Evolutionary conservation across 2,888 invertebrate genomes (phyloP), one percentile per base, ranked within the genome.

Genomic region (Leucophora obtusa): DNA sequence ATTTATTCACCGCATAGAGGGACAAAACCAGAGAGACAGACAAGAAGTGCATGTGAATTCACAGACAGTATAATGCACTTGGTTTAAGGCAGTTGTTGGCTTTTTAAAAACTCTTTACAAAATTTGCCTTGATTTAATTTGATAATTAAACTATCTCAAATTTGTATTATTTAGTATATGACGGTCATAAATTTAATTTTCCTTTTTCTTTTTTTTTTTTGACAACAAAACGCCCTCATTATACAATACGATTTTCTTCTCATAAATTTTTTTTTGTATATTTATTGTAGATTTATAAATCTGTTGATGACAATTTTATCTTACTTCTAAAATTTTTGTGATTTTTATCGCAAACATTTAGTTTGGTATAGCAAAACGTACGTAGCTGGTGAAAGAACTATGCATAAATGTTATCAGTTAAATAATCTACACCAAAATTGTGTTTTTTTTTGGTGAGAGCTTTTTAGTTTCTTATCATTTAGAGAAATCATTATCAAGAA

Each of bases 91-190:
- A 33, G 50, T 10, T 11, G 11, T 38, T 11, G 33, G 56, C 24
- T 21, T 28, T 56, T 58, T 38, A n/a, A 35, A 58, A 35, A 70
- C 35, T 68, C 54, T 53, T 53, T 58, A 71, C 18, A 70, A 4
- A 60, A 59, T 54, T 68, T 58, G 68, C 33, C 72, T 69, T 80
- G 72, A 69, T 76, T 80, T 76, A 72, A 76, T 80, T 80, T 72
- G 59, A 76, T 76, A 80, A 76, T 76, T 80, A 69, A 72, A 72
- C 17, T 53, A 38, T 51, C 43, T 66, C 50, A 21, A 50, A 50
- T 56, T 56, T 68, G 56, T 60, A 28, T n/a, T n/a, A n/a, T 17
- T n/a, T 47, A 17, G 0, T 50, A 24, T 58, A 71, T 63, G 58
- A 68, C 62, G n/a, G 21, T 35, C 10, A 71, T 71, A 71, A 74